phyloP scores from a whole-genome alignment of 2,888 invertebrate genomes.

The Perithous albicinctus region DNA sequence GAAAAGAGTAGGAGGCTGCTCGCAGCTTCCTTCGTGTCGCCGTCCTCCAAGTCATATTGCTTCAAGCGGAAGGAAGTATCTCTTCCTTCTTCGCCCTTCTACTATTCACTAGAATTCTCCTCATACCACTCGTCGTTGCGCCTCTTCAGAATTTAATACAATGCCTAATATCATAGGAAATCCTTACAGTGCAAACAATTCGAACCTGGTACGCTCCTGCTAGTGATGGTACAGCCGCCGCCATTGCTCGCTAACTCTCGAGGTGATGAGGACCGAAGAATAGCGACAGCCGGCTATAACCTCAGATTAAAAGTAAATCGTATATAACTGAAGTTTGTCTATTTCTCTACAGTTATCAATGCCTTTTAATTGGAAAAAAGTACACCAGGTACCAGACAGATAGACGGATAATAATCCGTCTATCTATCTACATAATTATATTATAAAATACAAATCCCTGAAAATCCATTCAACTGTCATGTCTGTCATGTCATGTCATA shows the following conservation, averaged over 20 bases:
- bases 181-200: constrained; percentile 81
- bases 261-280: constrained; percentile 13
- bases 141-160: constrained; percentile 81
- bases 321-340: neutral
- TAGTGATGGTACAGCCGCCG: constrained; percentile 18
- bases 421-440: no score
- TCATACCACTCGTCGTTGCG: constrained; percentile 64
- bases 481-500: no score
- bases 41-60: constrained; percentile 66
- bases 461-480: no score
- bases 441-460: no score
- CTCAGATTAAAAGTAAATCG: constrained; percentile 22
- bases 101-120: constrained; percentile 58
- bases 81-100: constrained; percentile 65
- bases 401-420: no score
- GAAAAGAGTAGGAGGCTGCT: constrained; percentile 51
- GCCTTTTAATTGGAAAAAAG: no score
- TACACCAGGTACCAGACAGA: no score
- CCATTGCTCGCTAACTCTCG: neutral
- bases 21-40: constrained; percentile 49
- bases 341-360: no score
- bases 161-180: constrained; percentile 80
- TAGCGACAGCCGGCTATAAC: neutral
- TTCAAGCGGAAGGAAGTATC: constrained; percentile 72
- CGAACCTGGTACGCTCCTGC: constrained; percentile 68